A percentile compares a stretch with the other conserved stretches of the same genome.
These are phyloP conservation scores for Strigamia transsilvanica DNA, from an alignment of 2,888 invertebrate genomes.

Conservation along the genomic window DNA sequence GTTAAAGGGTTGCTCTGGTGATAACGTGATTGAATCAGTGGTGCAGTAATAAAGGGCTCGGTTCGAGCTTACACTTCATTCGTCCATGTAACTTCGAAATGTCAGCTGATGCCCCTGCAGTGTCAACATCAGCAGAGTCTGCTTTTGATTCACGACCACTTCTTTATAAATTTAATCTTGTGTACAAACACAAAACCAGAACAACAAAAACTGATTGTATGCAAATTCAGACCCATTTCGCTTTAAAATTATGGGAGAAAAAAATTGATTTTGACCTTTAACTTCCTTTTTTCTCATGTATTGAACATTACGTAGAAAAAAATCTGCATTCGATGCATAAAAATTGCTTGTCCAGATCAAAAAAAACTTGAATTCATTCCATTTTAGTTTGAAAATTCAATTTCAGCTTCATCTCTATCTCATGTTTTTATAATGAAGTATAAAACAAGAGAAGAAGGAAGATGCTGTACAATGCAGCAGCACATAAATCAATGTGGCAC, in stretches of 20 bases:
- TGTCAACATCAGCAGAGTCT: neutral
- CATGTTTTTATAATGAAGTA: neutral
- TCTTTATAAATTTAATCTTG: neutral
- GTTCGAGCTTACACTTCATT: slow-evolving; percentile 31
- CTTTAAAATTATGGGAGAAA: too few relatives aligned
- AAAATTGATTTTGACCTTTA: too few relatives aligned
- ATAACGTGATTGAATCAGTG: slow-evolving; percentile 21
- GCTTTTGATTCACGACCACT: slow-evolving; percentile 11
- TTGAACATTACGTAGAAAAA: neutral
- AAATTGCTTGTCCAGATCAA: neutral
- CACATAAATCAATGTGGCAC: neutral
- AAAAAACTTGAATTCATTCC: neutral
- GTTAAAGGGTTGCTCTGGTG: neutral
- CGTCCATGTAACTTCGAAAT: slow-evolving; percentile 45
- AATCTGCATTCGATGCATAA: neutral
- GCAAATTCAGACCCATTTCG: too few relatives aligned
- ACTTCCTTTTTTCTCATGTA: neutral
- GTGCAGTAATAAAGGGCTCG: slow-evolving; percentile 22
- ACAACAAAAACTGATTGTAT: too few relatives aligned
- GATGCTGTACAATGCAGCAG: neutral
- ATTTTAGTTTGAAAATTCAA: neutral
- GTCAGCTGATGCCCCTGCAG: slow-evolving; percentile 28
- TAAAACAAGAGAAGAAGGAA: neutral
- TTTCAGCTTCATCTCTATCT: neutral
- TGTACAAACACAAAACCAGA: neutral